phyloP scores from a whole-genome alignment of 2,113 vertebrate species.

The Oxyura jamaicensis region DNA sequence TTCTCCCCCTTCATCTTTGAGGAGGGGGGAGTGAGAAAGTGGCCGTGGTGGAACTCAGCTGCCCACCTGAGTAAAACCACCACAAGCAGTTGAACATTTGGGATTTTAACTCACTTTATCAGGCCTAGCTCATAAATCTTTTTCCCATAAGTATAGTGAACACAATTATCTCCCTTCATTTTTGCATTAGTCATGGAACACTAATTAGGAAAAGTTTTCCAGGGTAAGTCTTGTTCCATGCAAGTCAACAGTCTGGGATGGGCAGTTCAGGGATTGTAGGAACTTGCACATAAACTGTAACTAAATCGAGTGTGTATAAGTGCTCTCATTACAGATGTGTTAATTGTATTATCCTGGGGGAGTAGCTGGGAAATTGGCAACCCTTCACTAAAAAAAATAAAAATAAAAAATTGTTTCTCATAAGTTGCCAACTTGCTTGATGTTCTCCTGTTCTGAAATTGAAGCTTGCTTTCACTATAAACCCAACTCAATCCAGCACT shows the following conservation, averaged over 20 bases:
- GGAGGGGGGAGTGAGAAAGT: too few relatives aligned
- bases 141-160: conserved; percentile 7
- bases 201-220: conserved; percentile 40
- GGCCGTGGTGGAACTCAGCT: too few relatives aligned
- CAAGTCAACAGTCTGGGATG: conserved; percentile 38
- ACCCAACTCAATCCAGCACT: neutral
- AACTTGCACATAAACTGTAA: neutral
- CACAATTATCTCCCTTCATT: conserved; percentile 46
- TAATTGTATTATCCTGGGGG: conserved; percentile 26
- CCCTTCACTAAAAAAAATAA: neutral
- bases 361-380: conserved; percentile 20
- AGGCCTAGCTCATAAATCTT: neutral
- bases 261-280: neutral
- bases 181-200: neutral
- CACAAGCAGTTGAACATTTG: neutral
- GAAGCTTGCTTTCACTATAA: neutral
- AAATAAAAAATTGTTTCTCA: neutral
- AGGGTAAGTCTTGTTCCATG: conserved; percentile 11
- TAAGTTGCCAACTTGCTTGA: neutral
- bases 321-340: neutral
- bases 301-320: neutral
- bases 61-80: too few relatives aligned
- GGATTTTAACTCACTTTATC: conserved; percentile 16
- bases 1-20: too few relatives aligned
- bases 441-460: neutral